Evolutionary conservation across 2,113 vertebrate species (phyloP), one percentile per base, ranked within the genome.

Genomic region (Percopsis transmontana): DNA sequence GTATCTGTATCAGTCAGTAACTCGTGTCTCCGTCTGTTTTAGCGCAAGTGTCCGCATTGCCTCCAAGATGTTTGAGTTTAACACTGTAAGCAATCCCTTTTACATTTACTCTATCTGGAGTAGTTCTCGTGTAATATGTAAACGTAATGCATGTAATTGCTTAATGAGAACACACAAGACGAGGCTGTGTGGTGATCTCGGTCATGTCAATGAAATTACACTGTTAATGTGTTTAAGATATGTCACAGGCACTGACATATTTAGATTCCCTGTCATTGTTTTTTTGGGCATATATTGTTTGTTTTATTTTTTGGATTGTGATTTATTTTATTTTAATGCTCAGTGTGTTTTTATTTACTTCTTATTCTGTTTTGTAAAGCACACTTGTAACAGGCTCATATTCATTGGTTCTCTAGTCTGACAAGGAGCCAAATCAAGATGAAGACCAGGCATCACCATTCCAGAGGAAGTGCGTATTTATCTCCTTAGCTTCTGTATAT

Each of bases 41-140:
- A 93, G 92, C 60, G 78, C 86, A 2, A 93, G 92, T 63, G 77
- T 93, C 60, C 82, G 88, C 58, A 62, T 85, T 20, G 57, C 87
- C 57, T 80, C 82, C 48, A 88, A 87, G 79, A 89, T 66, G 50
- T 84, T 74, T 77, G 89, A 92, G 77, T 19, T 41, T 12, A 80
- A 51, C 16, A 63, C 77, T 69, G 92, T 92, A 74, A 86, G 81
- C n/a, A 51, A 20, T 51, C 48, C 18, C 9, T 13, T 39, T 50
- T 24, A 20, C 19, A 10, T 21, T 19, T 10, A n/a, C 15, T 14
- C 55, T 5, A 33, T 60, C 3, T 39, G 27, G 33, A 38, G 41
- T 61, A 16, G 14, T n/a, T 14, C 21, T 15, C 3, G 13, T 27
- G 12, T 50, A 7, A 16, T 18, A 0, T 15, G 14, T 21, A 10